These are phyloP conservation scores for Acromyrmex heyeri DNA, from an alignment of 1,140 invertebrate species.

Conservation along the genomic window DNA sequence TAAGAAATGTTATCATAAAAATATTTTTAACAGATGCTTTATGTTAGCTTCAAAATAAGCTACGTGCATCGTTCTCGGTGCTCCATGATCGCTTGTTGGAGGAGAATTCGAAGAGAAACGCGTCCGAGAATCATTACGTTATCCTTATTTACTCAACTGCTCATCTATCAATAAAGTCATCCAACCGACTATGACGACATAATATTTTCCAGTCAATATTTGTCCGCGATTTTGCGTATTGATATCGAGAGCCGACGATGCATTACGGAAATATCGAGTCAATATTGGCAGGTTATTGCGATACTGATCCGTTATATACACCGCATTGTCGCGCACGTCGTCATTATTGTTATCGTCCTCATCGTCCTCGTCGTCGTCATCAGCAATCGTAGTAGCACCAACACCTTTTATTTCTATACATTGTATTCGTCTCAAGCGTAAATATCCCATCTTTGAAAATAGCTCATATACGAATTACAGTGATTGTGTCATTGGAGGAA, in stretches of 20 bases:
- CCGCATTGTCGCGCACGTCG: conserved; percentile 2
- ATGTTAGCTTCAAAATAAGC: background rate
- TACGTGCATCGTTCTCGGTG: background rate
- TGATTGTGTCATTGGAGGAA: conserved; percentile 2
- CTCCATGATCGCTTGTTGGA: background rate
- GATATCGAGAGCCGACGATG: conserved; percentile 31
- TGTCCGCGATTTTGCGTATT: conserved; percentile 58
- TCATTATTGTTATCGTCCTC: conserved; percentile 8
- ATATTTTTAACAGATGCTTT: background rate
- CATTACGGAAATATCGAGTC: conserved; percentile 43
- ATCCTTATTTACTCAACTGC: conserved; percentile 49
- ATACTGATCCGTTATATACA: conserved; percentile 53
- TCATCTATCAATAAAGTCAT: conserved; percentile 40
- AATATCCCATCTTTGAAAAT: conserved; percentile 34
- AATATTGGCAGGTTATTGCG: conserved; percentile 54
- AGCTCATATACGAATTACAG: background rate
- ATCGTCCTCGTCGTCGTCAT: background rate
- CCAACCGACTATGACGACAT: conserved; percentile 17
- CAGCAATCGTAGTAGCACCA: background rate
- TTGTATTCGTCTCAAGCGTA: conserved; percentile 32
- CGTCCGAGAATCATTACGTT: conserved; percentile 1
- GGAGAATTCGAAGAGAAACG: background rate
- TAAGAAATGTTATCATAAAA: background rate
- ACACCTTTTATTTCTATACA: conserved; percentile 43
- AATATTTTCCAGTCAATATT: conserved; percentile 57